A percentile compares a stretch with the other conserved stretches of the same genome.
phyloP scores from a whole-genome alignment of 2,888 invertebrate genomes.

The Timema podura region DNA sequence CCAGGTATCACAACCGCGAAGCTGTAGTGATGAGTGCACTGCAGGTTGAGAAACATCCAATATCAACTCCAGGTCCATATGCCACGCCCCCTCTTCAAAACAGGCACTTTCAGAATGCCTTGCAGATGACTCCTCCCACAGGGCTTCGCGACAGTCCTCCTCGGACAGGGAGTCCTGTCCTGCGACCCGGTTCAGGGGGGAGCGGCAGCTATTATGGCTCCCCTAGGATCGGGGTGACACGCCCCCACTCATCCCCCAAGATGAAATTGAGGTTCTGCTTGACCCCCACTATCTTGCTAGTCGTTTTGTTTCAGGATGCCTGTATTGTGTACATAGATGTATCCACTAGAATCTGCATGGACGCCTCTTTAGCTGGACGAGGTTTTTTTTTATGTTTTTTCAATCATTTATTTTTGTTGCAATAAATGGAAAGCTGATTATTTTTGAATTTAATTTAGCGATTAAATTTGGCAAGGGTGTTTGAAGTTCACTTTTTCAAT shows the following conservation, averaged over 20 bases:
- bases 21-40: slow-evolving; percentile 89
- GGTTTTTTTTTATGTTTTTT: too few species aligned
- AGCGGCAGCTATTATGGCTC: slow-evolving; percentile 32
- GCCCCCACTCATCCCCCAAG: slow-evolving; percentile 81
- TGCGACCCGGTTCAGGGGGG: slow-evolving; percentile 29
- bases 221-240: slow-evolving; percentile 52
- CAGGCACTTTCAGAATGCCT: slow-evolving; percentile 47
- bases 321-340: too few species aligned
- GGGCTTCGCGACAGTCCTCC: slow-evolving; percentile 49
- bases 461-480: too few species aligned
- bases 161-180: slow-evolving; percentile 34
- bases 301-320: slow-evolving; percentile 23
- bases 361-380: too few species aligned
- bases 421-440: too few species aligned
- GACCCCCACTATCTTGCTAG: too few species aligned
- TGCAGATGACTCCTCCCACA: slow-evolving; percentile 66
- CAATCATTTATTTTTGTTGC: too few species aligned
- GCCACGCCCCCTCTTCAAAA: slow-evolving; percentile 64
- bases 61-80: slow-evolving; percentile 79
- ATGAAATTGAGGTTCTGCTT: slow-evolving; percentile 90
- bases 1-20: slow-evolving; percentile 87
- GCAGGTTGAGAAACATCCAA: slow-evolving; percentile 88
- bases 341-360: too few species aligned
- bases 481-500: too few species aligned
- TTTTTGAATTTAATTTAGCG: too few species aligned